These are phyloP conservation scores for Bradypus variegatus DNA, from an alignment of 2,797 vertebrate genomes.

Conservation along the genomic window DNA sequence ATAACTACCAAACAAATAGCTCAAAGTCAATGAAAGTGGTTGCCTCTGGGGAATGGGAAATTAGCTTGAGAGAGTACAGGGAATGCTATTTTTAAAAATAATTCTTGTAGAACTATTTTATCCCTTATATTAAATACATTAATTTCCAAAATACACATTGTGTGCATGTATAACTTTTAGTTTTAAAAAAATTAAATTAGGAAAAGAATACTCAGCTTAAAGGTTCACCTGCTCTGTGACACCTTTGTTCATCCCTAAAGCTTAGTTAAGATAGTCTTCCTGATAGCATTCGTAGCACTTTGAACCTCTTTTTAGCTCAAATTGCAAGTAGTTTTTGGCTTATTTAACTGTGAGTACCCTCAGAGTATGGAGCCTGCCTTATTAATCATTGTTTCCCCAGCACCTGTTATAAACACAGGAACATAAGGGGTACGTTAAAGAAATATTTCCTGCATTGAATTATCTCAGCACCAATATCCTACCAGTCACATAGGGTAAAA, in stretches of 20 bases:
- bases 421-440: not conserved
- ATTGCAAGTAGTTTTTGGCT: not conserved
- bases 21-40: not conserved
- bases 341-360: not conserved
- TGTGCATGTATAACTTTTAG: not conserved
- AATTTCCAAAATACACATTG: not conserved
- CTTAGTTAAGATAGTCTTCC: not conserved
- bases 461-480: not conserved
- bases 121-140: not conserved
- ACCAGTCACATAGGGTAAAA: not conserved
- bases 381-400: not conserved
- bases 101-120: not conserved
- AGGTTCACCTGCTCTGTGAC: not conserved
- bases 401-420: not conserved
- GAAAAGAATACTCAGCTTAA: not conserved
- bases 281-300: not conserved
- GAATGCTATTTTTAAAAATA: not conserved
- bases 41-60: not conserved
- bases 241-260: not conserved
- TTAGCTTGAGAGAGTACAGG: not conserved
- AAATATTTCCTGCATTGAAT: conserved; percentile 30
- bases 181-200: not conserved
- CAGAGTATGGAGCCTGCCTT: not conserved
- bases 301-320: not conserved
- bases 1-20: not conserved